These are phyloP conservation scores for Tipula unca DNA, from an alignment of 2,888 invertebrate species.

Conservation along the genomic window DNA sequence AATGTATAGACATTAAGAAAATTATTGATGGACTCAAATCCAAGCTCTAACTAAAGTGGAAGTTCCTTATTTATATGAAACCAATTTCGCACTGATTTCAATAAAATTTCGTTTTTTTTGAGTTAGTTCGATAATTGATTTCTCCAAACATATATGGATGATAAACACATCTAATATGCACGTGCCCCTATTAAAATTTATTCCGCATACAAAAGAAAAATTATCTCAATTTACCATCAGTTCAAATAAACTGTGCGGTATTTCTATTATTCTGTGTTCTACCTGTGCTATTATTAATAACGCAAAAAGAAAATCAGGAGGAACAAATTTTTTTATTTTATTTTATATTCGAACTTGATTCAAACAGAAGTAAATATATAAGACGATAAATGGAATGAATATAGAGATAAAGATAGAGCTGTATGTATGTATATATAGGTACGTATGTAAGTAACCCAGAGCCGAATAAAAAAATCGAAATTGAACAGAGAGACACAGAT, in stretches of 20 bases:
- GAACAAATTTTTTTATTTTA: neutral
- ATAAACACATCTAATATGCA: neutral
- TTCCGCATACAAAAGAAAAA: neutral
- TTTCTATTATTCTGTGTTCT: neutral
- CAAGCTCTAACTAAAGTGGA: no score
- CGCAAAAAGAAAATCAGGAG: neutral
- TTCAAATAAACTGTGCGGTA: conserved; percentile 8
- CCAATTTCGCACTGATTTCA: no score
- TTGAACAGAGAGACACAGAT: neutral
- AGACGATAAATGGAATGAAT: neutral
- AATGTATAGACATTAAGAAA: no score
- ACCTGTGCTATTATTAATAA: neutral
- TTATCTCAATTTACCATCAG: neutral
- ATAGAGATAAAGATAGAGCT: neutral
- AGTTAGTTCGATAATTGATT: neutral
- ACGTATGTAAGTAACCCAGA: neutral
- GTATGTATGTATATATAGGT: neutral
- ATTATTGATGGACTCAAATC: no score
- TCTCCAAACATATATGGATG: neutral
- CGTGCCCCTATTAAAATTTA: neutral
- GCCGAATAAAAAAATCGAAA: neutral
- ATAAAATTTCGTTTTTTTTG: no score
- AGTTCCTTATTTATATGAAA: no score
- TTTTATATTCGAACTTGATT: neutral
- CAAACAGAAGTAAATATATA: neutral